Conservation (phyloP, 2,113 vertebrate species). For the Hypomesus transpacificus region DNA sequence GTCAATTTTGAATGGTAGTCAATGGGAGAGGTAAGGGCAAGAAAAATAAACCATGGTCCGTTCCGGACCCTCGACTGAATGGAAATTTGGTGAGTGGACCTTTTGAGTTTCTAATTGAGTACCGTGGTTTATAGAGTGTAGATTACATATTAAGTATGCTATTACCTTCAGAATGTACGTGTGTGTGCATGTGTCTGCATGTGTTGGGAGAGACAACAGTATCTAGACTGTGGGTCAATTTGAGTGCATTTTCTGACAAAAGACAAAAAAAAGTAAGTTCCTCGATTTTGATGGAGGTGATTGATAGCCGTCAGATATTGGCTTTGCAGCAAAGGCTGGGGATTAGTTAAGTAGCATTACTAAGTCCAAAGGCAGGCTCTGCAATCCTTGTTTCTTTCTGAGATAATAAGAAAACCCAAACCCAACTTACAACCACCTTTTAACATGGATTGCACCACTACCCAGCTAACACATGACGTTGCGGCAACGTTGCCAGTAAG, state of each 20-base stretch:
- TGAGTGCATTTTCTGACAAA: background rate
- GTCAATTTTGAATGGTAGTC: too few relatives aligned
- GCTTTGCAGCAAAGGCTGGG: background rate
- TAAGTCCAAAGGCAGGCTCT: background rate
- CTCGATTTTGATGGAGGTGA: background rate
- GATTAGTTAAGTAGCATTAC: background rate
- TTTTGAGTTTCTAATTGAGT: too few relatives aligned
- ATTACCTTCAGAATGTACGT: slow-evolving; percentile 7
- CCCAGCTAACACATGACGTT: too few relatives aligned
- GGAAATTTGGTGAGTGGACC: too few relatives aligned
- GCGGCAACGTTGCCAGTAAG: too few relatives aligned
- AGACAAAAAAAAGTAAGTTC: background rate
- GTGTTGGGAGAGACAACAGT: background rate
- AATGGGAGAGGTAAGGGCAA: too few relatives aligned
- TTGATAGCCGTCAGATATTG: slow-evolving; percentile 6
- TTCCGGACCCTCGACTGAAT: too few relatives aligned
- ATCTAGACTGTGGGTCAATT: background rate
- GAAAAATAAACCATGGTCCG: too few relatives aligned
- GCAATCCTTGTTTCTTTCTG: background rate
- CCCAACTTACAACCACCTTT: background rate
- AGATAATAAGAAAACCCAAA: too few relatives aligned
- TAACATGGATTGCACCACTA: background rate
- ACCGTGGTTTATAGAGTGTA: slow-evolving; percentile 3
- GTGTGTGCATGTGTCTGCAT: background rate
- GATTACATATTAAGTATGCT: background rate